Percentiles rank a stretch among this genome's conserved stretches.
Conservation (phyloP, 2,113 vertebrate species). For the Mastomys coucha region DNA sequence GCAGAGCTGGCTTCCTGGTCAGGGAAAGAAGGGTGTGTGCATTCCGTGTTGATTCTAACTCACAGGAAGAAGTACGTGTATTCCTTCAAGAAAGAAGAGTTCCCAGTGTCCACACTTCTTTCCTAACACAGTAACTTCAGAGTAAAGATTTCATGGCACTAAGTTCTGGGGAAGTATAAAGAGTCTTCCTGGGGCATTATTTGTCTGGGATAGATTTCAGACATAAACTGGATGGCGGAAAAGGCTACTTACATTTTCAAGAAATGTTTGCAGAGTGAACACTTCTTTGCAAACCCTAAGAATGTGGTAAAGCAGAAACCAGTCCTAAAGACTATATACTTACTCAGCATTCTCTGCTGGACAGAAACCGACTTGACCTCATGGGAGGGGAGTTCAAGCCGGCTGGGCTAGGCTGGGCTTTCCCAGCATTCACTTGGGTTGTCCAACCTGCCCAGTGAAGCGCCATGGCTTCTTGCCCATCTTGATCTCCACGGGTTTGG, state of each 20-base stretch:
- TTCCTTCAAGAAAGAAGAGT: not conserved
- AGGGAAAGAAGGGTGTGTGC: not conserved
- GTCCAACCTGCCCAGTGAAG: not conserved
- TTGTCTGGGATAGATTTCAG: constrained; percentile 33
- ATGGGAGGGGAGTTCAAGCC: not conserved
- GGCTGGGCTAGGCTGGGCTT: not conserved
- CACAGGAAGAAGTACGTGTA: not conserved
- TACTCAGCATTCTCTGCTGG: not conserved
- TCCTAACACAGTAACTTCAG: not conserved
- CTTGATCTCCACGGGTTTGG: constrained; percentile 30
- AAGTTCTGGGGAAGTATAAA: not conserved
- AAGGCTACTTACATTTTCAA: not conserved
- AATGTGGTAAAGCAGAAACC: not conserved
- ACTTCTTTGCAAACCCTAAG: not conserved
- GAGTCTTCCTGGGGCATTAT: not conserved
- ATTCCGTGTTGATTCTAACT: not conserved
- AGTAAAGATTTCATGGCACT: not conserved
- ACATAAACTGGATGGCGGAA: not conserved
- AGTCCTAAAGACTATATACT: not conserved
- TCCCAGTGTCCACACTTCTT: not conserved
- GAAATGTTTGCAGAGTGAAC: not conserved
- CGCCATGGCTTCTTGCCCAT: constrained; percentile 24
- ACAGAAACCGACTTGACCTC: not conserved
- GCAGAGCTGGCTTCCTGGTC: not conserved
- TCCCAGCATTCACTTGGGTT: not conserved